phyloP scores from a whole-genome alignment of 2,797 vertebrate genomes.

The Mus minutoides region DNA sequence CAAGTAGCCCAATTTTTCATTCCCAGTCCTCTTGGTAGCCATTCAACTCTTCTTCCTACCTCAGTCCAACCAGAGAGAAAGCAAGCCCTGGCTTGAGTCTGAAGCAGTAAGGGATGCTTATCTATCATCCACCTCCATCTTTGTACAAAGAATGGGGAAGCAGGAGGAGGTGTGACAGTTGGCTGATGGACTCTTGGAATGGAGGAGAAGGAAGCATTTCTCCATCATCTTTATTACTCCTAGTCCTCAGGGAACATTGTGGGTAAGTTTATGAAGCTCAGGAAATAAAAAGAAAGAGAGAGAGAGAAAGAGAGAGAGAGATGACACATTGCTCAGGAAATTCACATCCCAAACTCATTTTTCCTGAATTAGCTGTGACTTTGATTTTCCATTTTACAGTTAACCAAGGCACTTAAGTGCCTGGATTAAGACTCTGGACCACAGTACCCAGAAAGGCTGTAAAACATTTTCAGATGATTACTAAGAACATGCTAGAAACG shows the following conservation, averaged over 20 bases:
- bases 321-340: constrained; percentile 70
- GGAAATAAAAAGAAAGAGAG: constrained; percentile 29
- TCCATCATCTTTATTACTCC: constrained; percentile 51
- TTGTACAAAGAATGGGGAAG: constrained; percentile 10
- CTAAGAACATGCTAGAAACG: constrained; percentile 71
- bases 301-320: too few species aligned
- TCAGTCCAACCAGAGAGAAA: constrained; percentile 14
- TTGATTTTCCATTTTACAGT: constrained; percentile 80
- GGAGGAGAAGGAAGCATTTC: constrained; percentile 61
- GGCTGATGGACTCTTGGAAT: constrained; percentile 49
- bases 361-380: constrained; percentile 73
- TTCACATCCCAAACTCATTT: constrained; percentile 74
- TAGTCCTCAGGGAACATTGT: constrained; percentile 66
- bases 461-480: constrained; percentile 73
- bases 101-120: neutral
- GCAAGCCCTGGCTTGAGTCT: constrained; percentile 1
- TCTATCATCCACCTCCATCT: constrained; percentile 45
- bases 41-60: constrained; percentile 47
- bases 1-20: neutral
- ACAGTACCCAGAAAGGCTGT: constrained; percentile 61
- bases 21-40: neutral
- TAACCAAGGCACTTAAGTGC: constrained; percentile 74
- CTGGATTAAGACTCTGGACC: constrained; percentile 70
- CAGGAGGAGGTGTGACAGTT: constrained; percentile 32
- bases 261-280: constrained; percentile 71